A percentile compares a stretch with the other conserved stretches of the same genome.
These are phyloP conservation scores for Schizotus pectinicornis DNA, from an alignment of 2,888 invertebrate genomes.

Conservation along the genomic window DNA sequence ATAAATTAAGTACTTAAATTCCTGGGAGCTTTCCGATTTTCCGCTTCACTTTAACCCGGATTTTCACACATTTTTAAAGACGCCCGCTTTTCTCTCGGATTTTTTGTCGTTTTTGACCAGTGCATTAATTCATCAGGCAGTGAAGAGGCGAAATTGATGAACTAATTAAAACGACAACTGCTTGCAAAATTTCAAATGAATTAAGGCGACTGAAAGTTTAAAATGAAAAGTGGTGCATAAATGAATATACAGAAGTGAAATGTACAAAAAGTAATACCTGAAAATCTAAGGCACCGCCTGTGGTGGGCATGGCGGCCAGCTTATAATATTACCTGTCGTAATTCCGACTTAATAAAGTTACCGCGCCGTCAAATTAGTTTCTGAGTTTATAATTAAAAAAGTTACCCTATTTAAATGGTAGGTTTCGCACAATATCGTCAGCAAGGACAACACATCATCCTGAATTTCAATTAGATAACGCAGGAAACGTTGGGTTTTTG, in stretches of 20 bases:
- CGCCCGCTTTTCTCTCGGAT: not conserved
- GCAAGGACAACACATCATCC: conserved; percentile 10
- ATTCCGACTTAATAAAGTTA: conserved; percentile 46
- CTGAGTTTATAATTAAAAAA: conserved; percentile 50
- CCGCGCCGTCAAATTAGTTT: conserved; percentile 45
- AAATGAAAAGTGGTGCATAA: conserved; percentile 34
- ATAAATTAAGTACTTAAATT: conserved; percentile 47
- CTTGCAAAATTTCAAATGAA: conserved; percentile 7
- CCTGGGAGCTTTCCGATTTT: conserved; percentile 40
- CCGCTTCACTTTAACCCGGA: conserved; percentile 42
- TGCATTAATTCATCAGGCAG: not conserved
- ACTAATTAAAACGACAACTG: conserved; percentile 24
- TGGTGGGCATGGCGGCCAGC: conserved; percentile 9
- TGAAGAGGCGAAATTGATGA: conserved; percentile 14
- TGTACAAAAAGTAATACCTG: conserved; percentile 29
- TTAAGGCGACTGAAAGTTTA: conserved; percentile 22
- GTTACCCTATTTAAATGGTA: conserved; percentile 36
- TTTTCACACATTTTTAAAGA: conserved; percentile 40
- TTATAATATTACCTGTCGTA: conserved; percentile 43
- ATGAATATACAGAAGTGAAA: conserved; percentile 36
- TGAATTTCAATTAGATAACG: conserved; percentile 14
- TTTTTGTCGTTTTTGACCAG: not conserved
- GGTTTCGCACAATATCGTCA: conserved; percentile 22
- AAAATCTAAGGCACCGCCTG: conserved; percentile 25
- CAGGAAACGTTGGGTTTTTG: too few relatives aligned